Evolutionary conservation across 1,140 invertebrate species (phyloP), one percentile per base, ranked within the genome.

Genomic region (Mya arenaria): DNA sequence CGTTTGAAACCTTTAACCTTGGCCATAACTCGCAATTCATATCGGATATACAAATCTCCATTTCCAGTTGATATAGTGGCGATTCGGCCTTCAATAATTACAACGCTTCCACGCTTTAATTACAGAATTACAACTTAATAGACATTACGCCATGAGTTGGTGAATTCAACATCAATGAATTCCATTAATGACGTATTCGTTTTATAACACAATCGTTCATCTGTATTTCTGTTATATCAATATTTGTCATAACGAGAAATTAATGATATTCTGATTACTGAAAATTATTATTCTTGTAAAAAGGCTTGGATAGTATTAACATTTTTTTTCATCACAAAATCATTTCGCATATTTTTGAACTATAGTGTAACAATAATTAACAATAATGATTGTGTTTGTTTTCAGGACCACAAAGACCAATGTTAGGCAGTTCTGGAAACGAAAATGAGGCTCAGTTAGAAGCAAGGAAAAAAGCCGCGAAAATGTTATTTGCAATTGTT

Each of bases 401-500:
- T 28, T 36, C 69, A 72, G 69, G 52, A 19, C 32, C 44, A n/a
- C 69, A 52, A 23, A 19, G 23, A 23, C 69, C 48, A 25, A 72
- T 72, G 69, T 25, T 72, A 8, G 41, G 19, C 41, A 44, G 48
- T 5, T 6, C 37, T 15, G 30, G 56, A 32, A 44, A 19, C 28
- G 58, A 65, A 25, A 44, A 48, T 15, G 74, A 78, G 8, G 62
- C 25, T 28, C 74, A 78, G 55, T 36, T 39, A n/a, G 75, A 79
- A 30, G n/a, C 41, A 23, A 52, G 75, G 41, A 68, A 55, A 36
- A 79, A 60, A 69, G 75, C 75, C 23, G 48, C 58, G 5, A 68
- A 52, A 36, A 79, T 79, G 75, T 34, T 79, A 6, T 62, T 79
- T 0, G 75, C 65, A 2, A 52, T 79, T 30, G 75, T 79, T 37